Percentiles rank a stretch among this genome's conserved stretches.
Evolutionary conservation across 2,888 invertebrate species (phyloP).

Genomic region (Lochmaea crataegi): DNA sequence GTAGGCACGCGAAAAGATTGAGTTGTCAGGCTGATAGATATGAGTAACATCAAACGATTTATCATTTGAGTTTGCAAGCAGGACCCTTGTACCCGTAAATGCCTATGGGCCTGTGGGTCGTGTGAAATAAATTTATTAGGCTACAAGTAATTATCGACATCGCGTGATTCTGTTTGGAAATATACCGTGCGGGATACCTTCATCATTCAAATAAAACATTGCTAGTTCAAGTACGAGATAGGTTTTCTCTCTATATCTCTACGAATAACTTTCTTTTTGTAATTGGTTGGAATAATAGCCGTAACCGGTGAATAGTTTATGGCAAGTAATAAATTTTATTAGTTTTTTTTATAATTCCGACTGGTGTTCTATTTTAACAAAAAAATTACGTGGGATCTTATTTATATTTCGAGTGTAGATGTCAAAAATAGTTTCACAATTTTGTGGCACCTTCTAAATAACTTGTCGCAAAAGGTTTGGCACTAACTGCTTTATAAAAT

Average conservation of each 20-base stretch:
- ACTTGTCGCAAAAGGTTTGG: too few species aligned
- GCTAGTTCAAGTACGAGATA: constrained; percentile 7
- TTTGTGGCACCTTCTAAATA: too few species aligned
- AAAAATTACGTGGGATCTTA: too few species aligned
- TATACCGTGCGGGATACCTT: constrained; percentile 42
- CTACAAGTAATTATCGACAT: constrained; percentile 58
- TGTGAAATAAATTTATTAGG: constrained; percentile 62
- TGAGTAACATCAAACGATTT: constrained; percentile 55
- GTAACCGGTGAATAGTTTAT: constrained; percentile 8
- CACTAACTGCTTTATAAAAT: too few species aligned
- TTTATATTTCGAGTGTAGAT: too few species aligned
- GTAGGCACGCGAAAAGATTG: constrained; percentile 55
- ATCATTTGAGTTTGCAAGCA: constrained; percentile 53
- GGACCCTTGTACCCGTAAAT: constrained; percentile 33
- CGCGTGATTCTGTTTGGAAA: constrained; percentile 54
- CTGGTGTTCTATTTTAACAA: neutral
- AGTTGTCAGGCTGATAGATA: constrained; percentile 62
- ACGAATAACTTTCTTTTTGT: constrained; percentile 22
- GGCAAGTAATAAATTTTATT: neutral
- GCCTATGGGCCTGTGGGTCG: constrained; percentile 55
- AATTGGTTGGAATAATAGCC: constrained; percentile 14
- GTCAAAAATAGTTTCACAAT: too few species aligned
- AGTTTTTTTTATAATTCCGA: neutral
- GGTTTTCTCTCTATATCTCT: constrained; percentile 9
- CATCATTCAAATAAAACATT: constrained; percentile 35